Conservation (phyloP, 2,888 invertebrate genomes). For the Diarsia brunnea region DNA sequence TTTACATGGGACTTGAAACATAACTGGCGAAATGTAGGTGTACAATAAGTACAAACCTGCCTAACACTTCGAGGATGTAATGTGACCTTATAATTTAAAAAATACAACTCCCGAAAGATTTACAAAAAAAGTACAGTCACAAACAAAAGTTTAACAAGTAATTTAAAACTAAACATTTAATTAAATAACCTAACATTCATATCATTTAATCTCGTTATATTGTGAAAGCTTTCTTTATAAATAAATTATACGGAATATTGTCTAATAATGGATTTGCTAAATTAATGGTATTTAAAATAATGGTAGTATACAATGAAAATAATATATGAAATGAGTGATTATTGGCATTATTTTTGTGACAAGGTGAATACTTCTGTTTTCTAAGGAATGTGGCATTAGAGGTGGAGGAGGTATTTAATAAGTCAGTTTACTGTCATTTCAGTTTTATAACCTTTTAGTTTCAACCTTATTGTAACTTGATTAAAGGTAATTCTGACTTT, state of each 20-base stretch:
- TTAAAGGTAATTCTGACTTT: background rate
- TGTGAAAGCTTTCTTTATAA: constrained; percentile 45
- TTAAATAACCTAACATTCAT: constrained; percentile 21
- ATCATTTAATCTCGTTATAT: constrained; percentile 55
- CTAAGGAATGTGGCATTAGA: constrained; percentile 19
- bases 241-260: constrained; percentile 26
- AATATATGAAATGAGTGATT: constrained; percentile 7
- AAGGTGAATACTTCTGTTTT: constrained; percentile 20
- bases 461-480: background rate
- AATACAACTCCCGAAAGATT: background rate
- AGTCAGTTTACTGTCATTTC: background rate
- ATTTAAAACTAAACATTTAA: constrained; percentile 20
- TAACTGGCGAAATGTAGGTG: background rate
- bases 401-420: background rate
- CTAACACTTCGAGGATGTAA: background rate
- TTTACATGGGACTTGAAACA: background rate
- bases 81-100: background rate
- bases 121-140: constrained; percentile 23
- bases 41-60: background rate
- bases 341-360: constrained; percentile 46
- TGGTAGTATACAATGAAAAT: constrained; percentile 42
- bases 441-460: background rate
- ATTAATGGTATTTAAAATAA: constrained; percentile 21
- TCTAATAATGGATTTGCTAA: constrained; percentile 12
- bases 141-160: constrained; percentile 36